phyloP scores from a whole-genome alignment of 2,113 vertebrate species.

The Brachyhypopomus gauderio region DNA sequence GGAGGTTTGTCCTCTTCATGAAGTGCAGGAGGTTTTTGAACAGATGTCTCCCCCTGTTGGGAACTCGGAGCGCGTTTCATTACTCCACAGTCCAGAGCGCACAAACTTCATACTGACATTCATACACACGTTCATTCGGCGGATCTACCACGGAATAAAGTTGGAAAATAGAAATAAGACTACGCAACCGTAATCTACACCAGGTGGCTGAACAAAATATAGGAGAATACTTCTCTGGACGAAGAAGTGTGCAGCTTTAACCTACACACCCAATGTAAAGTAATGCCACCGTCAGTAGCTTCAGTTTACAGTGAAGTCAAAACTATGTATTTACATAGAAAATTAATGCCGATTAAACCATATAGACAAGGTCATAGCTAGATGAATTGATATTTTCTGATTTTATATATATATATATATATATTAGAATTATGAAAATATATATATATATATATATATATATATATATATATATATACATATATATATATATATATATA shows the following conservation, averaged over 20 bases:
- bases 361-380: too few species aligned
- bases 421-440: neutral
- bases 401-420: neutral
- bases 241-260: too few species aligned
- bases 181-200: too few species aligned
- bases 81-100: neutral
- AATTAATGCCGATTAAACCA: too few species aligned
- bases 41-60: constrained; percentile 84
- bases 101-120: neutral
- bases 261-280: too few species aligned
- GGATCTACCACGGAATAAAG: too few species aligned
- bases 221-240: too few species aligned
- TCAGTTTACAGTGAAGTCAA: too few species aligned
- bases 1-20: neutral
- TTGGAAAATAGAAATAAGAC: too few species aligned
- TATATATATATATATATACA: constrained; percentile 17
- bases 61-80: neutral
- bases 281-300: too few species aligned
- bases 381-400: neutral
- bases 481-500: constrained; percentile 20
- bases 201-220: too few species aligned
- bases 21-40: constrained; percentile 72
- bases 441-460: constrained; percentile 9
- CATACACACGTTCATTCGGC: neutral
- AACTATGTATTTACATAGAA: too few species aligned